phyloP scores from a whole-genome alignment of 2,113 vertebrate species.

The Oophaga pumilio region DNA sequence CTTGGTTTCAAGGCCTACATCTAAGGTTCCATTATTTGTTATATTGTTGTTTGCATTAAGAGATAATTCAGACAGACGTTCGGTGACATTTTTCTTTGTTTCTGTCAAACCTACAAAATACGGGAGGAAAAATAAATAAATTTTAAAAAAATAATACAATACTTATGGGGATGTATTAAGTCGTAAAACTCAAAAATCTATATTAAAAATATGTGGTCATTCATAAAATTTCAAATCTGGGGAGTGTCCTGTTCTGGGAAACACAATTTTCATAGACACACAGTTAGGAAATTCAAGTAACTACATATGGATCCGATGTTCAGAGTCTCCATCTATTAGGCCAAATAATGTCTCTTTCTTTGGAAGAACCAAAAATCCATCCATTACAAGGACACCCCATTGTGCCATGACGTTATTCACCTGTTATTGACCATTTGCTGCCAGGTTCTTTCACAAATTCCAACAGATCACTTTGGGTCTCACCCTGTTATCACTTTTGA shows the following conservation, averaged over 20 bases:
- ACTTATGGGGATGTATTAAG: not conserved
- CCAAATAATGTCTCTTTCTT: not conserved
- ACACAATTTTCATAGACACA: no score
- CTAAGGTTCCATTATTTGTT: not conserved
- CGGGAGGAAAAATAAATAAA: not conserved
- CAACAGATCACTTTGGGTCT: no score
- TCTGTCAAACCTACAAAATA: slow-evolving; percentile 27
- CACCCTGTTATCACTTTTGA: no score
- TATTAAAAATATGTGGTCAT: not conserved
- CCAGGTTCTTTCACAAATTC: not conserved
- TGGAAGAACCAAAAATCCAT: not conserved
- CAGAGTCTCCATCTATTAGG: no score
- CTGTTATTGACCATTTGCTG: not conserved
- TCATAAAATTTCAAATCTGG: no score
- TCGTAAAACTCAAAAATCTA: not conserved
- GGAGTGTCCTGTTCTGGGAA: no score
- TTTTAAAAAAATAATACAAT: not conserved
- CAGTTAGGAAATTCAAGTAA: no score
- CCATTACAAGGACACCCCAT: not conserved
- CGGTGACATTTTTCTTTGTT: slow-evolving; percentile 22
- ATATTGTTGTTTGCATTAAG: slow-evolving; percentile 43
- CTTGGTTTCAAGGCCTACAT: slow-evolving; percentile 5
- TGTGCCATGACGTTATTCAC: not conserved
- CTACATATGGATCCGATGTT: no score
- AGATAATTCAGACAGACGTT: slow-evolving; percentile 35